Conservation (phyloP, 2,797 vertebrate genomes). For the Momotus momota region DNA sequence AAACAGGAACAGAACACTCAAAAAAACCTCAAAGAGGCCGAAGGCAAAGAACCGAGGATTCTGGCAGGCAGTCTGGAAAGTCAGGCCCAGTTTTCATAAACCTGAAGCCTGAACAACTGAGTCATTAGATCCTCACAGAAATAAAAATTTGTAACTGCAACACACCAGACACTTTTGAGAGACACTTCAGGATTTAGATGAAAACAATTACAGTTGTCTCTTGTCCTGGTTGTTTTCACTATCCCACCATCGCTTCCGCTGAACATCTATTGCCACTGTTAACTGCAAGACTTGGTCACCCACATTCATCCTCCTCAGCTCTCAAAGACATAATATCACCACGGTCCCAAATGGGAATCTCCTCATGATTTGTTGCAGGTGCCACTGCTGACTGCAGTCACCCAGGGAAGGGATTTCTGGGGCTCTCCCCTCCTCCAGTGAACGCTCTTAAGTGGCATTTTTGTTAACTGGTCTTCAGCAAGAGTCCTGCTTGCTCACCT, state of each 20-base stretch:
- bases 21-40: background rate
- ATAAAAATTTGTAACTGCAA: background rate
- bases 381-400: background rate
- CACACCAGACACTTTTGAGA: background rate
- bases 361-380: rapidly evolving
- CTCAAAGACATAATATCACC: rapidly evolving
- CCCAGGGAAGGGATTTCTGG: background rate
- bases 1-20: background rate
- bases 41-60: background rate
- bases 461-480: background rate
- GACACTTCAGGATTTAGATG: background rate
- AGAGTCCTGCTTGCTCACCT: background rate
- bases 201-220: background rate
- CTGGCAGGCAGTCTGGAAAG: background rate
- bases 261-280: background rate
- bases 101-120: background rate
- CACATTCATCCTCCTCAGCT: background rate
- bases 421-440: background rate
- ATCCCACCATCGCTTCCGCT: background rate
- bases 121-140: background rate
- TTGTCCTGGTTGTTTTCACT: background rate
- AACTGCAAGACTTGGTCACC: background rate
- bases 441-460: background rate
- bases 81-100: background rate
- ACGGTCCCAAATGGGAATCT: background rate